Evolutionary conservation across 2,888 invertebrate genomes (phyloP).

Genomic region (Trissoscelio sp.): DNA sequence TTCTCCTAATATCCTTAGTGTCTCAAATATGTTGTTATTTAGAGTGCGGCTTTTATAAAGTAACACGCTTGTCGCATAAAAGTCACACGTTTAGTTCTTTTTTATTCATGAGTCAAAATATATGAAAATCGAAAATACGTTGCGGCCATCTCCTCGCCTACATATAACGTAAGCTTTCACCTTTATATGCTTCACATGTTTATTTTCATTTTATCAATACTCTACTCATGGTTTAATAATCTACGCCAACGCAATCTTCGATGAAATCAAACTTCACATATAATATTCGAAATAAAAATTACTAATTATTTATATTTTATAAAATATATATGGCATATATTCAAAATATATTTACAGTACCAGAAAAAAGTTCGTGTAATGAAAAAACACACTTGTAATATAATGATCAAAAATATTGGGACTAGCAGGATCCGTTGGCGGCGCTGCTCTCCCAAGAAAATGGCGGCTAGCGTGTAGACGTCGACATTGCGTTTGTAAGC

Average conservation of each 20-base stretch:
- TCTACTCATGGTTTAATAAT: not conserved
- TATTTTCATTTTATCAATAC: slow-evolving; percentile 3
- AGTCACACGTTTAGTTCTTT: slow-evolving; percentile 22
- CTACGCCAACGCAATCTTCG: not conserved
- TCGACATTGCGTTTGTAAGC: no score
- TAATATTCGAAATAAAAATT: no score
- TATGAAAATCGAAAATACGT: slow-evolving; percentile 28
- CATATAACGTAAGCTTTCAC: slow-evolving; percentile 2
- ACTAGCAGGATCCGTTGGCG: no score
- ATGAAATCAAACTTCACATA: not conserved
- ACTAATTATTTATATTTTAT: no score
- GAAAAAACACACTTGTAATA: no score
- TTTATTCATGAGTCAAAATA: slow-evolving; percentile 26
- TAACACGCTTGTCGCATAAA: slow-evolving; percentile 12
- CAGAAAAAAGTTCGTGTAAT: no score
- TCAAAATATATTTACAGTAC: no score
- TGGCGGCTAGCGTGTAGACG: no score
- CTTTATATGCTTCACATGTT: not conserved
- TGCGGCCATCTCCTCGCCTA: not conserved
- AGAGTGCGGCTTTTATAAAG: slow-evolving; percentile 9
- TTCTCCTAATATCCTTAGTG: slow-evolving; percentile 17
- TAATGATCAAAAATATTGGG: no score
- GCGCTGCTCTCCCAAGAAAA: no score
- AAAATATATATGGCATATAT: no score
- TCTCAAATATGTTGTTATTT: slow-evolving; percentile 26